These are phyloP conservation scores for Drosophila parabipectinata DNA, from an alignment of 1,140 invertebrate species.

Conservation along the genomic window DNA sequence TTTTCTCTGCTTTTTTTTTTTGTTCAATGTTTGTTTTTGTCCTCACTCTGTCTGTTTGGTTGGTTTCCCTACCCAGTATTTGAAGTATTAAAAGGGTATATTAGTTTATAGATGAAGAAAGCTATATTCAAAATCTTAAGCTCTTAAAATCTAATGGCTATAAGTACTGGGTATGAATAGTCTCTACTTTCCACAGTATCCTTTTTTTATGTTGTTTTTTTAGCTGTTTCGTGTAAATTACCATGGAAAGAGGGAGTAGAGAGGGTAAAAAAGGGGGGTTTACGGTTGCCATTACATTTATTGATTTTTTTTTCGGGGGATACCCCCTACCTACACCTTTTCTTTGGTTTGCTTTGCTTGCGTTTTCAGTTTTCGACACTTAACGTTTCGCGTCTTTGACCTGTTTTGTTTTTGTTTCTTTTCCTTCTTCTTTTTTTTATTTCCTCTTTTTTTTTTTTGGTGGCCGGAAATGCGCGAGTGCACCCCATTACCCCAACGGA, in stretches of 20 bases:
- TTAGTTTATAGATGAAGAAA: too few species aligned
- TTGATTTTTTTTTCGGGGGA: slow-evolving; percentile 50
- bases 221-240: slow-evolving; percentile 70
- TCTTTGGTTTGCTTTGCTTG: slow-evolving; percentile 62
- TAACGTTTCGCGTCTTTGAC: slow-evolving; percentile 67
- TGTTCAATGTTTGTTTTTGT: slow-evolving; percentile 20
- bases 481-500: slow-evolving; percentile 19
- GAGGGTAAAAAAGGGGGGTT: slow-evolving; percentile 4
- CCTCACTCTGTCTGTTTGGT: background rate
- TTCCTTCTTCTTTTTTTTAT: slow-evolving; percentile 67
- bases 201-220: slow-evolving; percentile 22
- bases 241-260: slow-evolving; percentile 28
- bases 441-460: slow-evolving; percentile 34
- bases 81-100: slow-evolving; percentile 1
- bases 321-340: slow-evolving; percentile 7
- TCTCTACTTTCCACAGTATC: background rate
- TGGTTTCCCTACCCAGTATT: slow-evolving; percentile 13
- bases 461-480: slow-evolving; percentile 64
- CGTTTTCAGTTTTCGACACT: slow-evolving; percentile 70
- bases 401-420: slow-evolving; percentile 17
- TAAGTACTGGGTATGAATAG: background rate
- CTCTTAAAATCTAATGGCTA: too few species aligned
- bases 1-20: slow-evolving; percentile 21
- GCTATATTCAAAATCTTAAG: too few species aligned
- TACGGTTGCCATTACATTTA: slow-evolving; percentile 70